A percentile compares a stretch with the other conserved stretches of the same genome.
Evolutionary conservation across 1,140 invertebrate genomes (phyloP).

Genomic region (Cylas formicarius): DNA sequence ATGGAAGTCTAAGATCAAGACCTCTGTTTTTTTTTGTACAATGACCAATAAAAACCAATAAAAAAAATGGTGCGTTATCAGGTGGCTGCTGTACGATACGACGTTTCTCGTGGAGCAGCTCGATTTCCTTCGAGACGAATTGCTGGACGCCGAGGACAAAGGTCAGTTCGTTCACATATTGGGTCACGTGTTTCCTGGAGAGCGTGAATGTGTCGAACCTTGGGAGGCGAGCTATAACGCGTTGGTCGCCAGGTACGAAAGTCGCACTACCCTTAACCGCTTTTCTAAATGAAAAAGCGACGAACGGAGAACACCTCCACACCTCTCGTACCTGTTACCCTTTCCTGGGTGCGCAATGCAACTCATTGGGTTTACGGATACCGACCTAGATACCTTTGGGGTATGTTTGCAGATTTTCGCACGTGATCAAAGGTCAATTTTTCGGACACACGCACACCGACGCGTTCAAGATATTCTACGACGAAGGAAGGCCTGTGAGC

Average conservation of each 20-base stretch:
- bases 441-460: conserved; percentile 75
- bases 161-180: conserved; percentile 74
- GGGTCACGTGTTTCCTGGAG: conserved; percentile 70
- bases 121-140: conserved; percentile 62
- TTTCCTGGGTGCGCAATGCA: too few relatives aligned
- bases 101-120: conserved; percentile 59
- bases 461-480: conserved; percentile 62
- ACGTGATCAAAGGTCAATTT: conserved; percentile 67
- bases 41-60: too few relatives aligned
- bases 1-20: too few relatives aligned
- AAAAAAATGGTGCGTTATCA: conserved; percentile 5
- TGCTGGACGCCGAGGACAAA: conserved; percentile 60
- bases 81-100: conserved; percentile 57
- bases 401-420: conserved; percentile 37
- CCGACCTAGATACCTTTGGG: not conserved
- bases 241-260: conserved; percentile 47
- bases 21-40: too few relatives aligned
- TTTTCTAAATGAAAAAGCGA: not conserved
- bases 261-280: too few relatives aligned
- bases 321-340: too few relatives aligned
- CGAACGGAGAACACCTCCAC: too few relatives aligned
- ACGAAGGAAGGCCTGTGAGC: conserved; percentile 42
- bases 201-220: conserved; percentile 57
- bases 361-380: not conserved
- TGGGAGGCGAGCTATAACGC: conserved; percentile 58